Evolutionary conservation across 1,140 invertebrate genomes (phyloP).

Genomic region (Bradynema listronoti): DNA sequence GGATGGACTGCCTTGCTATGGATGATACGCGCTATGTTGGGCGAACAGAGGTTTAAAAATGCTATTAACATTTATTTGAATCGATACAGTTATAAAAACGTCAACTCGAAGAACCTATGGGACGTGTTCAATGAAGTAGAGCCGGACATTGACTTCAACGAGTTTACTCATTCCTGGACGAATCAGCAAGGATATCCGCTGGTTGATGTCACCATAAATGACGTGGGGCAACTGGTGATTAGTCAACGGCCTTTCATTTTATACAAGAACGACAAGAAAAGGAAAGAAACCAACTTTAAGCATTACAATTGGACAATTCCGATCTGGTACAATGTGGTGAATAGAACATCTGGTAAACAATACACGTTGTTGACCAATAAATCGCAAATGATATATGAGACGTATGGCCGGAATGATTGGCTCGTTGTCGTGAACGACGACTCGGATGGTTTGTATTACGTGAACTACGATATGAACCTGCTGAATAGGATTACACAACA

Average conservation of each 20-base stretch:
- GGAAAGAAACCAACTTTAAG: too few relatives aligned
- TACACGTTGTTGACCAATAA: too few relatives aligned
- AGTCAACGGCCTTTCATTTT: slow-evolving; percentile 52
- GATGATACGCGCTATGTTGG: slow-evolving; percentile 88
- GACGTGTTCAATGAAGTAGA: slow-evolving; percentile 41
- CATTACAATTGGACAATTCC: too few relatives aligned
- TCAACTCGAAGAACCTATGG: slow-evolving; percentile 45
- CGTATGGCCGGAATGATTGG: too few relatives aligned
- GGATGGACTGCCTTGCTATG: slow-evolving; percentile 83
- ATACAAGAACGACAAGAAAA: slow-evolving; percentile 44
- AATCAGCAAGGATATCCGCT: slow-evolving; percentile 54
- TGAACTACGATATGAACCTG: slow-evolving; percentile 27
- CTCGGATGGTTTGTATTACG: slow-evolving; percentile 44
- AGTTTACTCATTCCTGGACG: slow-evolving; percentile 49
- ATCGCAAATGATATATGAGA: too few relatives aligned
- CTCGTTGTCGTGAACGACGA: slow-evolving; percentile 35
- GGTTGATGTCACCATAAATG: slow-evolving; percentile 42
- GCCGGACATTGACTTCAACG: slow-evolving; percentile 42
- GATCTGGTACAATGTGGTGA: slow-evolving; percentile 42
- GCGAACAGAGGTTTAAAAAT: slow-evolving; percentile 71
- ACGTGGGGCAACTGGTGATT: slow-evolving; percentile 40
- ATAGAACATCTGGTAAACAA: too few relatives aligned
- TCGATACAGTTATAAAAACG: slow-evolving; percentile 44
- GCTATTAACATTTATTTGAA: slow-evolving; percentile 54
- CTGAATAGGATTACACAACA: slow-evolving; percentile 38